Base-by-base conservation (phyloP, 2,113 vertebrate species). In the Lophius piscatorius region DNA sequence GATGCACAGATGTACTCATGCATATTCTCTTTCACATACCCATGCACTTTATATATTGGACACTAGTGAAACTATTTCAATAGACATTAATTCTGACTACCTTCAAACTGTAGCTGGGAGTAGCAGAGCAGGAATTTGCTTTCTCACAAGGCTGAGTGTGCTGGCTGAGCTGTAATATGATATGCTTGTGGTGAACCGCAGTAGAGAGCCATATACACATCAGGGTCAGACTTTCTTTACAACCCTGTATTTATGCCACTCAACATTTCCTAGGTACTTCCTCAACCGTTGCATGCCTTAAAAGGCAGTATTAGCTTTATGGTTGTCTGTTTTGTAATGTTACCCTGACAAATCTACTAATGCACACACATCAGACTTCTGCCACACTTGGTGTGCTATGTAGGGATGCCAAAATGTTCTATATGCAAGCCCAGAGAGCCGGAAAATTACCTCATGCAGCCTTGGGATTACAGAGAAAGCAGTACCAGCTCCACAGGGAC, bases 131-230 rank as follows among this genome's bases (percentile, higher is more conserved):
- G 47, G 63, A 81, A 41, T 71, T 46, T 33, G 16, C 70, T 80
- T 69, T 71, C 56, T 75, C 61, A 23, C 67, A 34, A 35, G 46
- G 21, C 42, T 59, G 54, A 67, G 62, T 60, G 70, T 47, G 59
- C 50, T 56, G 62, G 51, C 68, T 80, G 61, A 57, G 73, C 52
- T 75, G 87, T 88, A 80, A 90, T 80, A 50, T 65, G 83, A 92
- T 84, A 84, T 11, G 35, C 70, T 70, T 89, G 85, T 76, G 88
- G 88, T 84, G 73, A 90, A 78, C 88, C 88, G 24, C 89, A 87
- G 72, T 14, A 59, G 42, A 55, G 69, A 69, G 72, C 46, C 61
- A 49, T 52, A 55, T 63, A 70, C 73, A 72, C 76, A 60, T 44
- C 31, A 12, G 60, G 46, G 54, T 74, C 64, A 50, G 63, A 79